Evolutionary conservation across 2,113 vertebrate genomes (phyloP), one percentile per base, ranked within the genome.

Genomic region (Cryptotis parvus): DNA sequence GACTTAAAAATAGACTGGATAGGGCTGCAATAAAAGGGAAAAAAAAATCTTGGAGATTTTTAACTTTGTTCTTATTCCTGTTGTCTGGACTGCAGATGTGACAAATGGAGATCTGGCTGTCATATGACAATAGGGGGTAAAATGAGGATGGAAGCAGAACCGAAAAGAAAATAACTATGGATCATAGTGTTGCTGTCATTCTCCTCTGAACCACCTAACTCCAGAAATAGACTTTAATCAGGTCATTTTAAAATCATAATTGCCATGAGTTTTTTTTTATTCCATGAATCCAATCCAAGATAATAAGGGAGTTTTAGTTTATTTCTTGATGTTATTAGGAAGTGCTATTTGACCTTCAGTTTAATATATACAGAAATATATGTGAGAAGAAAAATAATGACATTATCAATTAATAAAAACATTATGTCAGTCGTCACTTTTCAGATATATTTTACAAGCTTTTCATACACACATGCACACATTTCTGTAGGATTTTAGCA

Each of bases 91-190:
- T 86, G 35, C 86, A 89, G 61, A 90, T 86, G 61, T 92, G 80
- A 94, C 18, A 22, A 49, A 55, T 73, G 55, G 79, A 81, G 52
- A 15, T 88, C 41, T 85, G 82, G 58, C 27, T 69, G 12, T 79
- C 92, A 84, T 73, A 68, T 90, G 88, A 66, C 90, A 65, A 39
- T 37, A 63, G 12, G 89, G 80, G 73, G 90, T 58, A 76, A 94
- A 52, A n/a, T 75, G 78, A 74, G 52, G 58, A 80, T 69, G 49
- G 41, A 86, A 41, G 16, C 18, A 16, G 37, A 83, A 14, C 5
- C 41, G 85, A 27, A 55, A 78, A 63, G 52, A 43, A 89, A 82
- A 85, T 14, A 3, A 10, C 1, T 12, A 14, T 63, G 31, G 11
- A 22, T 52, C 80, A 41, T 15, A 24, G 11, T 74, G 20, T 15